Base-by-base conservation (phyloP, 2,888 invertebrate species). In the Thyatira batis region DNA sequence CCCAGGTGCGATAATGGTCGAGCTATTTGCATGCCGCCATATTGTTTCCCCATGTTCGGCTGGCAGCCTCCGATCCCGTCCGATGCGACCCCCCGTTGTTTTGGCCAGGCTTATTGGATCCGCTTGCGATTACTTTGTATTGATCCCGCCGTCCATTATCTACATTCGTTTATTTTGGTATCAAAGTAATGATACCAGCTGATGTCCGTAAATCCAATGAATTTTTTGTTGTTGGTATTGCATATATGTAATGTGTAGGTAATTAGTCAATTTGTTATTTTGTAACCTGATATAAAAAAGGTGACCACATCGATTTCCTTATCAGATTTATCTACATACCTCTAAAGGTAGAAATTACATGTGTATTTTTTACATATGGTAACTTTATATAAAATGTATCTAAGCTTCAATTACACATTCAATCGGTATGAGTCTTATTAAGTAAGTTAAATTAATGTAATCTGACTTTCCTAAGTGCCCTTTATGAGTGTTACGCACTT, bases 1-100 rank as follows among this genome's bases (percentile, higher is more conserved):
- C 84, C 89, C 92, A 91, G 92, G 92, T 92, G 92, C 89, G 91
- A 91, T 92, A 92, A 92, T 92, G 89, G 92, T 86, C 84, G 85
- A 80, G 89, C 86, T 90, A 92, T 92, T 92, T 92, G 91, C 91
- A 92, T 92, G 92, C 91, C 89, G 91, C 91, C 91, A 91, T 92
- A 89, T 89, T 91, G 91, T 87, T 87, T 86, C 81, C 85, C 90
- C 87, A 84, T 88, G 87, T 83, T 88, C 85, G 85, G 85, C 80
- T 76, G 76, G 70, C 75, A 78, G 80, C 69, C 83, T 80, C 78
- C 83, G 78, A 80, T 80, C 82, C 77, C 78, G 78, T 79, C 80
- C 76, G 82, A 75, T 76, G 79, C 85, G 87, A 82, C 83, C 87
- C 88, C 89, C 91, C 84, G 87, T 85, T 85, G 88, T 86, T 89